A percentile compares a stretch with the other conserved stretches of the same genome.
Evolutionary conservation across 23 tunicate species (phyloP).

Genomic region (Ascidia mentula): DNA sequence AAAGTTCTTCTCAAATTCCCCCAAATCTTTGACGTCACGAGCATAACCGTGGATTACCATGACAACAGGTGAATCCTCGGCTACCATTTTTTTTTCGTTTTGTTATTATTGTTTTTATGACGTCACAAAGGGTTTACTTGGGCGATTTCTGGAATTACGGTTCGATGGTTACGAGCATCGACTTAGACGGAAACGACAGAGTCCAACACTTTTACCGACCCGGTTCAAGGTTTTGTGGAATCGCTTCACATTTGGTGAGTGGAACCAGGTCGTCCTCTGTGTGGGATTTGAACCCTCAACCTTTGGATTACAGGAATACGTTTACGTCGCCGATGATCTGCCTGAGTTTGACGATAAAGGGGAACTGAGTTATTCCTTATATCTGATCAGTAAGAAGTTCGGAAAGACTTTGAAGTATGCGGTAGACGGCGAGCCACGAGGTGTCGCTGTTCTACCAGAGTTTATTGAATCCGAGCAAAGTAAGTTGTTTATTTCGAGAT

Average conservation of each 20-base stretch:
- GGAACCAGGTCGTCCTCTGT: neutral
- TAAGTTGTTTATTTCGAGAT: neutral
- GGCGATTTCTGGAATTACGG: slow-evolving; percentile 27
- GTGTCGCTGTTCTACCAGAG: slow-evolving; percentile 16
- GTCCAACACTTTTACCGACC: slow-evolving; percentile 16
- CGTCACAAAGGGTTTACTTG: slow-evolving; percentile 23
- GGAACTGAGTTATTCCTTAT: slow-evolving; percentile 16
- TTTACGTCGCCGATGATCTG: slow-evolving; percentile 33
- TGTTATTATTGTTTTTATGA: neutral
- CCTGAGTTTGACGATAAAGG: slow-evolving; percentile 19
- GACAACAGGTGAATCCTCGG: slow-evolving; percentile 36
- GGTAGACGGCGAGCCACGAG: slow-evolving; percentile 39
- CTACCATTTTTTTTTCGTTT: neutral
- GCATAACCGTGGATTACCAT: slow-evolving; percentile 47
- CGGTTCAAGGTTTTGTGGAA: slow-evolving; percentile 23
- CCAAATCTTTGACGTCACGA: slow-evolving; percentile 38
- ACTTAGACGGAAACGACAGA: slow-evolving; percentile 17
- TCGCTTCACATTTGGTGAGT: slow-evolving; percentile 36
- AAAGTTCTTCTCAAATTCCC: slow-evolving; percentile 47
- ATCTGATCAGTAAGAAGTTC: slow-evolving; percentile 22
- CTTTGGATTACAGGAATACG: slow-evolving; percentile 15
- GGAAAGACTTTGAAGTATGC: slow-evolving; percentile 9
- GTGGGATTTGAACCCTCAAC: neutral
- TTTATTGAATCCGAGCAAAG: neutral
- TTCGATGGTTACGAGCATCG: slow-evolving; percentile 21